Evolutionary conservation across 2,888 invertebrate species (phyloP), one percentile per base, ranked within the genome.

Genomic region (Tolmerus cingulatus): DNA sequence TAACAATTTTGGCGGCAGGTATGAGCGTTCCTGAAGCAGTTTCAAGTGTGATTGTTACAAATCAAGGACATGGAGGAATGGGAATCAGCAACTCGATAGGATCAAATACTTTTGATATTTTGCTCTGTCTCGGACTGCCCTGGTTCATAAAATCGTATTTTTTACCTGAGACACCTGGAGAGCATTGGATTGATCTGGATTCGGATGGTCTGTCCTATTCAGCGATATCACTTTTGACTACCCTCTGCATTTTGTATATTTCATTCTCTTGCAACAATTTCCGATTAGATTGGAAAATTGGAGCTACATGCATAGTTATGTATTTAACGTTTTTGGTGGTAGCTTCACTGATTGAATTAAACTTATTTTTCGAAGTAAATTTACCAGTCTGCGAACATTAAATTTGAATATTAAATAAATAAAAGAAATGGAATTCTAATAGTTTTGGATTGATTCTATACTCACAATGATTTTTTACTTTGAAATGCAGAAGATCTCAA

Each of bases 21-120:
- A 97, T 97, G 89, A 97, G 97, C 90, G 94, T 97, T 0, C 97
- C 97, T 0, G 97, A 97, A 93, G 97, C 97, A 0, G 96, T 97
- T 1, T 96, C 97, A 51, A 97, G 97, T 91, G 95, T 97, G 9
- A 95, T 97, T 81, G 97, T 97, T 0, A 95, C 97, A 2, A 95
- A 95, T 90, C 96, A 96, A 94, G 97, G 96, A 94, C 93, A 91
- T 88, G 89, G 90, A n/a, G 89, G 89, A 34, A 91, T 91, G 90
- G 97, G 96, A 0, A 94, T 97, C 87, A 96, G 96, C 91, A 97
- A 96, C 92, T 95, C 96, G 1, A 96, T 97, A 78, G 96, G 96
- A 23, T 97, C 97, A 1, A 97, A 97, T 91, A 96, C 96, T 0
- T 97, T 97, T 90, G 96, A 97, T 91, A 96, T 97, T 46, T 92